Evolutionary conservation across 2,797 vertebrate species (phyloP).

Genomic region (Lacerta bilineata): DNA sequence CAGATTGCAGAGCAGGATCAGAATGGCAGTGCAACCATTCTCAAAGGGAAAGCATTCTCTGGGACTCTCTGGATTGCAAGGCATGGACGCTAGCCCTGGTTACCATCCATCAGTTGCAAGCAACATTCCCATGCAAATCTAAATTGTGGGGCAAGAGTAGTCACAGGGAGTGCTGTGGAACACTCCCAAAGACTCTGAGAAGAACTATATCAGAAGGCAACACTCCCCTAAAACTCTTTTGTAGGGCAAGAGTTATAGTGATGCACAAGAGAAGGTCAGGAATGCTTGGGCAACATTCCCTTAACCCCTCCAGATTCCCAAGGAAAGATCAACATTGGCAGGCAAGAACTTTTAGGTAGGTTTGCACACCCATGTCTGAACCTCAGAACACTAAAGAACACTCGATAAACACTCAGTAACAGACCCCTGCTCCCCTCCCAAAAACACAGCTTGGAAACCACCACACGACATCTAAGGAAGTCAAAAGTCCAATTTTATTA

Average conservation of each 20-base stretch:
- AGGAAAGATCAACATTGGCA: background rate
- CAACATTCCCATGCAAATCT: background rate
- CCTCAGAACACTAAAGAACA: background rate
- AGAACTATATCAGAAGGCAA: no score
- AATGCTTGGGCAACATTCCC: background rate
- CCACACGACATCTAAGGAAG: no score
- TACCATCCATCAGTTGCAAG: background rate
- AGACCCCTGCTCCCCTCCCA: background rate
- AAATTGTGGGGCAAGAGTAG: background rate
- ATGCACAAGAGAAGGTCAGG: background rate
- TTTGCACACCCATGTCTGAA: background rate
- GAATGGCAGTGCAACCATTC: background rate
- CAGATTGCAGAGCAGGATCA: background rate
- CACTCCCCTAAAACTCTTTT: background rate
- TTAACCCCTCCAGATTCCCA: background rate
- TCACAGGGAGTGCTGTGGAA: background rate
- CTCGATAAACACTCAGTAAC: background rate
- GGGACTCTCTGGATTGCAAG: background rate
- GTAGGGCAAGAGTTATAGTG: background rate
- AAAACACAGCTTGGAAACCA: background rate
- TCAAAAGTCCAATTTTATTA: background rate
- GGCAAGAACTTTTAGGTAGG: background rate
- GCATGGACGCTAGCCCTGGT: background rate
- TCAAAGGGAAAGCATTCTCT: background rate
- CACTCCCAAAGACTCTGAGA: no score